Percentiles rank a stretch among this genome's conserved stretches.
Evolutionary conservation across 2,797 vertebrate species (phyloP).

Genomic region (Ambastaia sidthimunki): DNA sequence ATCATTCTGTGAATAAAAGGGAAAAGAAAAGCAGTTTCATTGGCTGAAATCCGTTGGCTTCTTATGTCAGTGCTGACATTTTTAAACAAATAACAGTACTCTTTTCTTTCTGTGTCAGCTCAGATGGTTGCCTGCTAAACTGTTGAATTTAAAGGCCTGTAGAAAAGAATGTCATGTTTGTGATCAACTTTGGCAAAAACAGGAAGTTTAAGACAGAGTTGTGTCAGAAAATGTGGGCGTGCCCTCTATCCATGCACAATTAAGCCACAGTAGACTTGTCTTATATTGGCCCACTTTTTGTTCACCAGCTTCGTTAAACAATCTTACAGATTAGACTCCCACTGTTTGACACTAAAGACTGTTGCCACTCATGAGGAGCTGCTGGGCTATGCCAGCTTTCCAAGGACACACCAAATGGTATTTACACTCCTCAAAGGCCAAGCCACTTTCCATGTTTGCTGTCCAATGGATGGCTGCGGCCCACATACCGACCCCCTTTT

Average conservation of each 20-base stretch:
- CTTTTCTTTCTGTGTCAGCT: background rate
- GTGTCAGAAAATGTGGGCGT: conserved; percentile 46
- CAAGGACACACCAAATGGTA: conserved; percentile 45
- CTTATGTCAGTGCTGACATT: background rate
- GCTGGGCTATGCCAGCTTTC: conserved; percentile 27
- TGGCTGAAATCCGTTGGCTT: background rate
- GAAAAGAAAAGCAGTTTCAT: background rate
- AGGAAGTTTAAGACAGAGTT: conserved; percentile 17
- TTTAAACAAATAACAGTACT: background rate
- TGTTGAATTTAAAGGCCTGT: background rate
- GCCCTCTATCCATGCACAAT: conserved; percentile 13
- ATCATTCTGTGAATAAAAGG: conserved; percentile 2
- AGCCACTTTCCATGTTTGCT: conserved; percentile 18
- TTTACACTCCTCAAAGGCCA: conserved; percentile 21
- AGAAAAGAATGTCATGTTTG: conserved; percentile 10
- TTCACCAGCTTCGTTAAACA: background rate
- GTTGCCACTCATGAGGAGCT: background rate
- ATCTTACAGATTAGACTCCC: conserved; percentile 10
- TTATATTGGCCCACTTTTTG: background rate
- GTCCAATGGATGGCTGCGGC: conserved; percentile 21
- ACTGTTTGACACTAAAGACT: conserved; percentile 21
- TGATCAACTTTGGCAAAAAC: conserved; percentile 6
- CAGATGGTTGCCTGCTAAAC: background rate
- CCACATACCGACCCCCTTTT: background rate
- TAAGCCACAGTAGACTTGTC: conserved; percentile 29